Base-by-base conservation (phyloP, 2,888 invertebrate genomes). In the Eupsilia transversa region DNA sequence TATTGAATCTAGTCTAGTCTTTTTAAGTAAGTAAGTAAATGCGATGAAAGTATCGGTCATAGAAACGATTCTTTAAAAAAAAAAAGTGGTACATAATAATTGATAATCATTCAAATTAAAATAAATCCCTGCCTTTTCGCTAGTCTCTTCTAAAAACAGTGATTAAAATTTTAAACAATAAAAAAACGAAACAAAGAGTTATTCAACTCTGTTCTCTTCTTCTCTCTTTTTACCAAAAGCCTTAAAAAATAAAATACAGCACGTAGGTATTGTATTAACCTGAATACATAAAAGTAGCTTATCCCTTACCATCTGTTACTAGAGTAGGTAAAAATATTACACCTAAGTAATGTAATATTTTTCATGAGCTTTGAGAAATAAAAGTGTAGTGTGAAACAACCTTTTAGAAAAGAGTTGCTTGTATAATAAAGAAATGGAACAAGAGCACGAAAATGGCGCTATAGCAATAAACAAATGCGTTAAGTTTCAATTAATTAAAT, bases 231-330 rank as follows among this genome's bases (percentile, higher is more conserved):
- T 38, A 3, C 17, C 14, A 49, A 71, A 52, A 30, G 0, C 23
- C 4, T 49, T 23, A 27, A 49, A 46, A 67, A 41, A 54, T 27
- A 12, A 46, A 46, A 38, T 17, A 56, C 20, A 38, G 4, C 54
- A 20, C 56, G n/a, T 61, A n/a, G n/a, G n/a, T 63, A 74, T 38
- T 30, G 20, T 46, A 52, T 72, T 60, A 46, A 56, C n/a, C 46
- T 38, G 38, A 38, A 64, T 14, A 41, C n/a, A 49, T 74, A 75
- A 74, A 64, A 49, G 17, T 57, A 49, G 46, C 56, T 64, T 75
- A 57, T 49, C 38, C 38, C n/a, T 49, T 6, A 12, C 20, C 38
- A 75, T 75, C 20, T 65, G 57, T 56, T 64, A 56, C 38, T 27
- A 46, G 38, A 38, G 38, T 46, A 63, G 30, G 46, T 30, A 30